Base-by-base conservation (phyloP, 2,888 invertebrate species). In the Euspilapteryx auroguttella region DNA sequence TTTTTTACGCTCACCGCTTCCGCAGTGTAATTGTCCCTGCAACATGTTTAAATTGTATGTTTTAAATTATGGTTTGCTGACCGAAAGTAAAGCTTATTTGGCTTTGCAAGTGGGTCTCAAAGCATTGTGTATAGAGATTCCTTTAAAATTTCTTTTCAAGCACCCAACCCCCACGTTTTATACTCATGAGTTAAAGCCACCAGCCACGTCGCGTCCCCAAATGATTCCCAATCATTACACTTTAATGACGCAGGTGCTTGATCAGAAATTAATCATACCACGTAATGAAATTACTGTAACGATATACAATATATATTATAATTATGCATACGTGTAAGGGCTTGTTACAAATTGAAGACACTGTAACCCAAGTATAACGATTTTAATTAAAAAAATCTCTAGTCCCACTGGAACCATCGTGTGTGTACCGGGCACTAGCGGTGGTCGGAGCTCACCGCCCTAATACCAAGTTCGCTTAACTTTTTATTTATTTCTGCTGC, bases 361-460 rank as follows among this genome's bases (percentile, higher is more conserved):
- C 79, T 76, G 80, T 80, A 80, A 81, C 80, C 80, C 80, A 79
- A 71, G 49, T 69, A 71, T 71, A 71, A 75, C 63, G 63, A 66
- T 73, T 68, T 65, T 73, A 77, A 78, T 76, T 77, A 73, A 79
- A 80, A 80, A 65, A 63, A 79, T 80, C 79, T 82, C 82, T 82
- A 82, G 82, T 82, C 82, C 79, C 79, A 79, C 79, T 79, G 76
- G 69, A 64, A 62, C 71, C 75, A 69, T 76, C 73, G 75, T 75
- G 65, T 57, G 11, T 23, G 11, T 23, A 10, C 13, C 11, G 21
- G 14, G 15, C 20, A n/a, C 24, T 14, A n/a, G n/a, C n/a, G n/a
- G n/a, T 9, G 14, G 27, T 14, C 12, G 30, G 25, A 20, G 22
- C n/a, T 13, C 29, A 26, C 31, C 27, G 20, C 42, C 41, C 38